Evolutionary conservation across 2,113 vertebrate genomes (phyloP), one percentile per base, ranked within the genome.

Genomic region (Neotoma lepida): DNA sequence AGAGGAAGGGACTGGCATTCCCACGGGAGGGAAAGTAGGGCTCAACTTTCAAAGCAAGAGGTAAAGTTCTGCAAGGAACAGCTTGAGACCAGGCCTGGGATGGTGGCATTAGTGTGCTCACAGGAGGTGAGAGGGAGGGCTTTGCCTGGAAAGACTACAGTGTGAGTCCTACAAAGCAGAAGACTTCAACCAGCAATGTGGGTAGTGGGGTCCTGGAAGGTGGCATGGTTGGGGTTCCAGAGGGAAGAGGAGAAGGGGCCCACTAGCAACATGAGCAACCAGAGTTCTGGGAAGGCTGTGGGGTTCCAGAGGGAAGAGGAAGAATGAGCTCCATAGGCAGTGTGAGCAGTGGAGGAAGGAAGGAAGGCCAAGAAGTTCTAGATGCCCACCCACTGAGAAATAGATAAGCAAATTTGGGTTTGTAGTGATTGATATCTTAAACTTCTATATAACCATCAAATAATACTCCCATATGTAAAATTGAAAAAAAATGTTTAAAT

Each of bases 381-480:
- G 24, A 39, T 18, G 44, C 5, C 63, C 10, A 71, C 12, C 9
- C 91, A 58, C 54, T 85, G 70, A 49, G n/a, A 94, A 92, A 80
- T 58, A 54, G 51, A 68, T 89, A 88, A 90, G 49, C 17, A 51
- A 39, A 44, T 82, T 70, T 84, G 89, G 22, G 17, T 95, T 35
- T 70, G 20, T 93, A 87, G 4, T 35, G 80, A 20, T 68, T 90
- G 46, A 80, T 94, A 15, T 80, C 66, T 18, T 71, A 39, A 51
- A 71, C 10, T 56, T 78, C 22, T 56, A n/a, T 39, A 5, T 77
- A 94, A 22, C 12, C 14, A 81, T 49, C 90, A 84, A 66, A 49
- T 77, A 71, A 64, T 94, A 84, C 14, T 91, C 13, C 26, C 74
- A 64, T 77, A 63, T 91, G 68, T 73, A n/a, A 94, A 93, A 73